Conservation (phyloP, 2,113 vertebrate species). For the Engystomops pustulosus region DNA sequence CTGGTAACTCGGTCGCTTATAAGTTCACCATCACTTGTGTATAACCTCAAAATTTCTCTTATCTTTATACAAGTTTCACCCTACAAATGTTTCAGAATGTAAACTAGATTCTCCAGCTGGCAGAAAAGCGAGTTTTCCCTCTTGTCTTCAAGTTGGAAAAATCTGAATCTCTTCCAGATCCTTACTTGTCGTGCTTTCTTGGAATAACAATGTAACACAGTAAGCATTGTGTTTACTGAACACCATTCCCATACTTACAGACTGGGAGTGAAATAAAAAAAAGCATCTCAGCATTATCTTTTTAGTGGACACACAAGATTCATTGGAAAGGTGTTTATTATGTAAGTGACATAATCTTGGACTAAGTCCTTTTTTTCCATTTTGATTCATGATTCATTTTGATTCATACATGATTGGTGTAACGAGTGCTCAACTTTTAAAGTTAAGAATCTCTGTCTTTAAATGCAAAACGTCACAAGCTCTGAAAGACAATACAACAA, state of each 20-base stretch:
- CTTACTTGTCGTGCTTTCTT: conserved; percentile 2
- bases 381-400: too few species aligned
- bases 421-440: too few species aligned
- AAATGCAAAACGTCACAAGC: too few species aligned
- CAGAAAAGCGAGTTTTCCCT: not conserved
- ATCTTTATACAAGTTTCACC: not conserved
- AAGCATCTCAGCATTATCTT: not conserved
- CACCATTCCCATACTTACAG: not conserved
- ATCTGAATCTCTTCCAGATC: conserved; percentile 25
- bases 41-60: too few species aligned
- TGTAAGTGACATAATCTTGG: not conserved
- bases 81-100: not conserved
- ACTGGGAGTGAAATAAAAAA: not conserved
- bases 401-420: too few species aligned
- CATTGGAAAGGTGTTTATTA: not conserved
- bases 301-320: not conserved
- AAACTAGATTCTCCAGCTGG: not conserved
- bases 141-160: not conserved
- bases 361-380: not conserved
- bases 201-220: not conserved
- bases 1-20: too few species aligned
- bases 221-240: not conserved
- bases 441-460: too few species aligned
- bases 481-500: too few species aligned
- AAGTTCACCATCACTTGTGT: too few species aligned